A percentile compares a stretch with the other conserved stretches of the same genome.
phyloP scores from a whole-genome alignment of 2,888 invertebrate species.

The Macrosiphum euphorbiae region DNA sequence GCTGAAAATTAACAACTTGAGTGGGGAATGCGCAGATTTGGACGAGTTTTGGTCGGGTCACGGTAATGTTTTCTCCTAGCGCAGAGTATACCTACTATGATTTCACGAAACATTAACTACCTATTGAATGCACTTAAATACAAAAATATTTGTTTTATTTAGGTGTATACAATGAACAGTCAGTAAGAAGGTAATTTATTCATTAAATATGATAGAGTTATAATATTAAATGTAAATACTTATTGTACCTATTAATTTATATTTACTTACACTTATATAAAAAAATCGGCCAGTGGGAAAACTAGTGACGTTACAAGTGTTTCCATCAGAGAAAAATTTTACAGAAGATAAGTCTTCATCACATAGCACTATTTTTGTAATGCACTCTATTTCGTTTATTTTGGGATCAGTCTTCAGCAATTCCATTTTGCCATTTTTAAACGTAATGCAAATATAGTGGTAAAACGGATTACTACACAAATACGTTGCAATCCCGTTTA shows the following conservation, averaged over 20 bases:
- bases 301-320: conserved; percentile 13
- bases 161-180: neutral
- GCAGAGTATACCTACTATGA: no score
- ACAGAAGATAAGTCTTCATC: conserved; percentile 49
- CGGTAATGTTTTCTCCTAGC: no score
- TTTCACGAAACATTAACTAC: neutral
- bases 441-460: conserved; percentile 37
- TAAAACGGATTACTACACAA: conserved; percentile 43
- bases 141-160: neutral
- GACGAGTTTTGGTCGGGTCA: no score
- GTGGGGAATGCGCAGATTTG: no score
- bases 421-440: conserved; percentile 49
- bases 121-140: neutral
- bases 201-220: neutral
- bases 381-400: neutral
- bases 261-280: conserved; percentile 29
- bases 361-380: conserved; percentile 48
- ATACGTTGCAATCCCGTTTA: conserved; percentile 25
- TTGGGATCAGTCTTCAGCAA: conserved; percentile 11
- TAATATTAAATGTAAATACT: neutral
- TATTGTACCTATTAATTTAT: no score
- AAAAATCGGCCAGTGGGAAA: conserved; percentile 44
- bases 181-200: neutral
- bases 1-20: no score
- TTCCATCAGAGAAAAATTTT: conserved; percentile 45